Conservation (phyloP, 2,888 invertebrate species). For the Tinea pellionella region DNA sequence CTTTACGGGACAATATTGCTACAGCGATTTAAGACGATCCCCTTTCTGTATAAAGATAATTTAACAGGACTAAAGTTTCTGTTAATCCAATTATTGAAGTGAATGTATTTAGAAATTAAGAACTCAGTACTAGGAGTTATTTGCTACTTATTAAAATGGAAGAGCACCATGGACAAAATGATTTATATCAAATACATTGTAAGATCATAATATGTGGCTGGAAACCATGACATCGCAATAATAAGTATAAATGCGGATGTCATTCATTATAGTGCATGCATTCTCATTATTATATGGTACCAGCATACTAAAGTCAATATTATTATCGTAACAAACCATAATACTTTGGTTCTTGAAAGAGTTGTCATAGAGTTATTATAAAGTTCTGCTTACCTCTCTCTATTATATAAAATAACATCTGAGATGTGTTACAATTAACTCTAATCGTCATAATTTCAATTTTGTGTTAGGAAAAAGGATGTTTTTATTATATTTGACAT, state of each 20-base stretch:
- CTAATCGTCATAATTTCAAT: background rate
- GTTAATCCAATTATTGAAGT: background rate
- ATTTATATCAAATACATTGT: no score
- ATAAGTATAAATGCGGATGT: no score
- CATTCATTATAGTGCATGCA: no score
- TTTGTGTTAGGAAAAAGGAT: background rate
- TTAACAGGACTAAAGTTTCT: background rate
- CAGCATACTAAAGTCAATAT: no score
- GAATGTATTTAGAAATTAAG: background rate
- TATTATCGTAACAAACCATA: no score
- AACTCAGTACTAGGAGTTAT: conserved; percentile 23
- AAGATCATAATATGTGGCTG: no score
- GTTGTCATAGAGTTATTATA: no score
- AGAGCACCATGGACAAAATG: conserved; percentile 6
- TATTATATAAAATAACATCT: no score
- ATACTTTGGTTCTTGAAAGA: no score
- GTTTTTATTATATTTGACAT: conserved; percentile 9
- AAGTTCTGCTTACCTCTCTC: no score
- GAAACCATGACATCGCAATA: no score
- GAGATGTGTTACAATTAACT: background rate
- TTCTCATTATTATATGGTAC: no score
- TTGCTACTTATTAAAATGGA: conserved; percentile 38
- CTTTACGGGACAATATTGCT: conserved; percentile 36
- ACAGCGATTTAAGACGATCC: conserved; percentile 2
- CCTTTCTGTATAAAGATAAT: background rate